Evolutionary conservation across 2,888 invertebrate species (phyloP), one percentile per base, ranked within the genome.

Genomic region (Troides aeacus): DNA sequence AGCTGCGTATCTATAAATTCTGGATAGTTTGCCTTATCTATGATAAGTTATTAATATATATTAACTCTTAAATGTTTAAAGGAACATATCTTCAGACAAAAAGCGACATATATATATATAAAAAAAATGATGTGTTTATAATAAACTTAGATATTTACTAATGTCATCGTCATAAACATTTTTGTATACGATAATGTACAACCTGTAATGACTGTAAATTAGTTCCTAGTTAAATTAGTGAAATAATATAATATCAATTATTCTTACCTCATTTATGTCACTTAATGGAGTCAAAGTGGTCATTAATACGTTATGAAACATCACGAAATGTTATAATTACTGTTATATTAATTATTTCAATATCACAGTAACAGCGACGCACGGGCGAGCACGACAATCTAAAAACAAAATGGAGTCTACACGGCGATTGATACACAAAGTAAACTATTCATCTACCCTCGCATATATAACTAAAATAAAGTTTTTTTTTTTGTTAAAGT

Each of bases 221-320:
- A 63, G 23, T 23, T 0, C 23, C 50, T 50, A 46, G 24, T 53
- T 59, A 53, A 62, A 64, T 68, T 15, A 18, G n/a, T 8, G 57
- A 64, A 42, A 65, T 56, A 42, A 8, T 63, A 3, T 36, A 61
- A 60, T 46, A 58, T 67, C 62, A 61, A 59, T 70, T 30, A 69
- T 67, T 30, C 73, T 73, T 81, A 89, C 89, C 84, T 88, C 86
- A 72, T 84, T 79, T 60, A 76, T 83, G 62, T 77, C 75, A 62
- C 78, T 76, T 53, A 88, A 77, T 18, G 87, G 80, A 62, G 85
- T 80, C 30, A 88, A 72, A 17, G 76, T 68, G 21, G 82, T 77
- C 73, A 84, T 75, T 56, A 85, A 75, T 63, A 84, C 68, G 63
- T 84, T 84, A 71, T 84, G 81, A 72, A 87, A 79, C 87, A 88